Evolutionary conservation across 2,888 invertebrate species (phyloP), one percentile per base, ranked within the genome.

Genomic region (Pasiphila rectangulata): DNA sequence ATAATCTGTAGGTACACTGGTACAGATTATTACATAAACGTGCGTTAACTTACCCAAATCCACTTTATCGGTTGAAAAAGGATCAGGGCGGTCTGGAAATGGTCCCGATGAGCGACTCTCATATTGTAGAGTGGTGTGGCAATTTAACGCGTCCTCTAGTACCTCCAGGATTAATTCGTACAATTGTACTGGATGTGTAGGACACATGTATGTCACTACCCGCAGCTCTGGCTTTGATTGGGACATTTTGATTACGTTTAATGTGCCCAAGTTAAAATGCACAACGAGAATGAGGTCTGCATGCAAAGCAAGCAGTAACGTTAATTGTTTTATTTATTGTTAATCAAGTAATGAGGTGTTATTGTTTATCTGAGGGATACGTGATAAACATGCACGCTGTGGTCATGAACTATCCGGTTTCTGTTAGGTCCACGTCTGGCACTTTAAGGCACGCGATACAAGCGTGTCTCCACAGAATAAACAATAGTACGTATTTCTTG

Each of bases 151-250:
- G 19, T 86, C 78, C 64, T 92, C 92, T 51, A 92, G 65, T 47
- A 91, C 80, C 41, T 90, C 83, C 64, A 90, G 61, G 25, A 92
- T 78, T 48, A 87, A 71, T 67, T 92, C 91, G 69, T 90, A 92
- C 30, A 91, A 67, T 62, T 91, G 90, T 27, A 92, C 88, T 3
- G 92, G 92, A 54, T 91, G 87, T 34, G 90, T 89, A 7, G 92
- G 92, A 56, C 90, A 90, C 88, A 93, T 88, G 65, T 91, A 92
- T 0, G 92, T 92, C 52, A 90, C 83, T 32, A 92, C 66, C 6
- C 91, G 86, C 44, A 93, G 68, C 55, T 86, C 83, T 46, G 63
- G 59, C 56, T 77, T 81, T 42, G 60, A 64, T 56, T 62, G 58
- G 23, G 82, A 70, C 87, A 86, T 87, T 60, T 63, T 75, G 39